Base-by-base conservation (phyloP, 2,113 vertebrate genomes). In the Coptodon bakossiorum region DNA sequence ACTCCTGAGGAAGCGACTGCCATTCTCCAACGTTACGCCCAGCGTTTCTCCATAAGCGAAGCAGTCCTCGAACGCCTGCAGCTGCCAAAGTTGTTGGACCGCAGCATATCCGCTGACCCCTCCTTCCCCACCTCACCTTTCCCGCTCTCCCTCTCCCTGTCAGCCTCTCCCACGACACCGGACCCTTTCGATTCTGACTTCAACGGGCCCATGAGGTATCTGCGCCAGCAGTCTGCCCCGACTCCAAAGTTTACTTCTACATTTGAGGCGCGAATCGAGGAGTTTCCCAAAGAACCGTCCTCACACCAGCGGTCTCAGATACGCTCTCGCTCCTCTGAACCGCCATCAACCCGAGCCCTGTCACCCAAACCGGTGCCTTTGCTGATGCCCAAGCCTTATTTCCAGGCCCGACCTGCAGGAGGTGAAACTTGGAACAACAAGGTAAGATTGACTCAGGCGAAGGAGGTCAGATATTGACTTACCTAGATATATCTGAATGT, bases 1-100 rank as follows among this genome's bases (percentile, higher is more conserved):
- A 97, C 96, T 1, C 97, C 96, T 3, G 98, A 99, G 83, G 98
- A 99, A 92, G 99, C 99, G 0, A 97, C 98, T 1, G 88, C 90
- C 13, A 96, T 99, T 57, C 97, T 99, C 8, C 97, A 98, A 6
- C 97, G 97, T 71, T 99, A 99, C 86, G 97, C 98, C 1, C 98
- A 99, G 93, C 97, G 98, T 43, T 99, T 99, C 96, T 98, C 98
- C 91, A 98, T 99, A 96, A 99, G 98, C 3, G 98, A 99, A 92
- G 93, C 97, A 3, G 96, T 99, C 53, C 96, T 99, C 2, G 98
- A 99, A 84, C 97, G 97, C 86, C 92, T 99, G 89, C 97, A 98
- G 95, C 97, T 99, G 94, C 98, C 98, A 94, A 98, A 97, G 96
- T 96, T 98, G 27, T 95, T 99, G 94, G 98, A 99, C 92, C 97